Base-by-base conservation (phyloP, 1,140 invertebrate genomes). In the Melanaphis sacchari region DNA sequence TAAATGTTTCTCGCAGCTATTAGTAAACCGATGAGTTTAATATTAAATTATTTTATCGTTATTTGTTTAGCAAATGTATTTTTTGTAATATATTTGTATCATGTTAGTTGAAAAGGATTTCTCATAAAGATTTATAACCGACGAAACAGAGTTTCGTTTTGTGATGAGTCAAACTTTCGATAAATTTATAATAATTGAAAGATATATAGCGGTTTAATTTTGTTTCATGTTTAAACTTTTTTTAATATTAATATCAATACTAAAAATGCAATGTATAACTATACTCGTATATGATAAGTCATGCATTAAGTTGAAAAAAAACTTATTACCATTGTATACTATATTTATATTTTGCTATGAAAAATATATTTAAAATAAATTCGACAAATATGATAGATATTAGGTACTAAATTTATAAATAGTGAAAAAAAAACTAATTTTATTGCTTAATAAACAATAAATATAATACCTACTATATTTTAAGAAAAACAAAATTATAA, bases 201-300 rank as follows among this genome's bases (percentile, higher is more conserved):
- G 15, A 76, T 76, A 76, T 76, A 76, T 76, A 76, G 31, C 6
- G 59, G 59, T 76, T 76, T 76, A 36, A 76, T 76, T 76, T 76
- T n/a, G 4, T 76, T 76, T 76, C 21, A 66, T 66, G 59, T 18
- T 76, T n/a, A n/a, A 76, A n/a, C 31, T 76, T 76, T 76, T 66
- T n/a, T 15, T 4, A 76, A 76, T 76, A 76, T 76, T 6, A n/a
- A 76, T 6, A 76, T 76, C 59, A 76, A 76, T 76, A 76, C 31
- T n/a, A 76, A 76, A 76, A 76, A n/a, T 76, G 15, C 0, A n/a
- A 18, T 36, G n/a, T 76, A 76, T n/a, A 18, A 76, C 15, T 15
- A 76, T n/a, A n/a, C n/a, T n/a, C n/a, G n/a, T 76, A 76, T 76
- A n/a, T 76, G 59, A 76, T 76, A 76, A 76, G 11, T n/a, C 59